phyloP scores from a whole-genome alignment of 2,113 vertebrate species.

The Platysternon megacephalum region DNA sequence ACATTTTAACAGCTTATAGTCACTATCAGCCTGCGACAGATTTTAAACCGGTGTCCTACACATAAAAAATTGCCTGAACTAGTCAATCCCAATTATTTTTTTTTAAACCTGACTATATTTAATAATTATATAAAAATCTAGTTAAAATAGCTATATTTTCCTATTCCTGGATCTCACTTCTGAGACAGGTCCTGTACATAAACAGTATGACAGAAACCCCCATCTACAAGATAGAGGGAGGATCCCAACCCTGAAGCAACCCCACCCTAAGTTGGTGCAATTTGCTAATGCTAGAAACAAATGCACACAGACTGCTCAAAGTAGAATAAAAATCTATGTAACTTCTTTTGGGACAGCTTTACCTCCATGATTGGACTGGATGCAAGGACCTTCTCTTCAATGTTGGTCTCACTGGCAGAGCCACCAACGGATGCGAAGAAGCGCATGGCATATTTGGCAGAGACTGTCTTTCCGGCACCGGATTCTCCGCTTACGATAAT shows the following conservation, averaged over 20 bases:
- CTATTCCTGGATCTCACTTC: not conserved
- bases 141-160: not conserved
- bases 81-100: not conserved
- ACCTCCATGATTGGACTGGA: conserved; percentile 98
- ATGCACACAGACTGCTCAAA: accelerated
- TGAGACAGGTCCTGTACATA: not conserved
- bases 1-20: not conserved
- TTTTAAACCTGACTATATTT: too few species aligned
- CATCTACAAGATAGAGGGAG: not conserved
- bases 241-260: not conserved
- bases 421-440: conserved; percentile 93
- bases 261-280: not conserved
- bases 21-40: not conserved
- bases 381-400: conserved; percentile 94
- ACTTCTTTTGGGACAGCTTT: conserved; percentile 8
- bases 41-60: not conserved
- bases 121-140: not conserved
- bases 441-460: conserved; percentile 95
- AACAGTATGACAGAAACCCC: not conserved
- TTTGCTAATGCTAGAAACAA: not conserved
- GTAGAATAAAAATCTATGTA: accelerated
- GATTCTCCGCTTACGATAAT: conserved; percentile 98
- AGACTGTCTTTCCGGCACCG: conserved; percentile 95
- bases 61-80: not conserved
- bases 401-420: conserved; percentile 87